Conservation (phyloP, 2,888 invertebrate species). For the Tuberolachnus salignus region DNA sequence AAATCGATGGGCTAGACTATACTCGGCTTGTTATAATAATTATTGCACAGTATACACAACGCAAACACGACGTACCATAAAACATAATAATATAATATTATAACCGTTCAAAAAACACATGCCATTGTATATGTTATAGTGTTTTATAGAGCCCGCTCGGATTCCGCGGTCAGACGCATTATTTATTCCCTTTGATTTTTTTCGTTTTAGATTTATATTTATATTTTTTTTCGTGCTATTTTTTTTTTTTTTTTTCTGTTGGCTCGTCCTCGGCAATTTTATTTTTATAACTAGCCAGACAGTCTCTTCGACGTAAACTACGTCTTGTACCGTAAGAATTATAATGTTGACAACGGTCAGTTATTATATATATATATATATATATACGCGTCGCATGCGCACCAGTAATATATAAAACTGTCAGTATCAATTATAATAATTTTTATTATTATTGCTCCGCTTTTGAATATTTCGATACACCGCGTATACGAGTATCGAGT, state of each 20-base stretch:
- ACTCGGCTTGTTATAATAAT: not conserved
- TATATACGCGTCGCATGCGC: not conserved
- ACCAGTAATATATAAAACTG: constrained; percentile 23
- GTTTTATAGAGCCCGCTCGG: not conserved
- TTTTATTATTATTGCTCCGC: constrained; percentile 4
- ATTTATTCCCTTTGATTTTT: constrained; percentile 36
- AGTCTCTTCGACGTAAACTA: not conserved
- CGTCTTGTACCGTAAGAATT: constrained; percentile 20
- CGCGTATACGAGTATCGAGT: not conserved
- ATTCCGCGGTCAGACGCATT: constrained; percentile 29
- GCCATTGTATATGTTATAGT: constrained; percentile 4
- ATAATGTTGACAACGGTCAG: constrained; percentile 54
- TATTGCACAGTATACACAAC: not conserved
- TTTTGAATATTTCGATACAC: constrained; percentile 10
- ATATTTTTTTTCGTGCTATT: constrained; percentile 12
- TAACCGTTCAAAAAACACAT: constrained; percentile 18
- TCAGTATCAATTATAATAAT: constrained; percentile 44
- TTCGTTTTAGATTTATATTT: constrained; percentile 1
- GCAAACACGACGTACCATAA: not conserved
- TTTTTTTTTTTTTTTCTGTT: constrained; percentile 20
- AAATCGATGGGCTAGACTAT: not conserved
- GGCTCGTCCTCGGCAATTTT: constrained; percentile 33
- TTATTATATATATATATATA: constrained; percentile 17
- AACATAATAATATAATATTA: constrained; percentile 6
- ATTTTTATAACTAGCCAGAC: constrained; percentile 54